Evolutionary conservation across 2,888 invertebrate genomes (phyloP), one percentile per base, ranked within the genome.

Genomic region (Tuta absoluta): DNA sequence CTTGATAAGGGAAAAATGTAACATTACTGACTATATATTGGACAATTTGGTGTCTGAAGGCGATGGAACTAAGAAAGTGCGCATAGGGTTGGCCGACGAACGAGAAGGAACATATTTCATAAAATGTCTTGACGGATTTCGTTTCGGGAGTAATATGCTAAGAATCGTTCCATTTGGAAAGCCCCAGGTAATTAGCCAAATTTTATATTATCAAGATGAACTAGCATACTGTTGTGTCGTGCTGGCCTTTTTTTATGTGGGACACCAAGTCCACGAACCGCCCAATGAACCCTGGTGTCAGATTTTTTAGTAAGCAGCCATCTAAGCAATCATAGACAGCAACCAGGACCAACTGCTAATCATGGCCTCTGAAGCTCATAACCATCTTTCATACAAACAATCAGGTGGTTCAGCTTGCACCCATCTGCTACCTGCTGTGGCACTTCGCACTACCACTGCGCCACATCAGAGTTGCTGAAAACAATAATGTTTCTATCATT

Each of bases 21-120:
- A 82, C 38, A 77, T 91, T 41, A 75, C 65, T 38, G 87, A 90
- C 45, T 89, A 86, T 60, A 88, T 90, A 21, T 73, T 90, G 66
- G 90, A 89, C 68, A 82, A 82, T 65, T 71, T 91, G 38, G 69
- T 83, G 0, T 65, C 10, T 0, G 89, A 87, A 28, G 69, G 66
- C 8, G 78, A 80, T 65, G 82, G 82, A 2, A 72, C 75, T 0
- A 90, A 88, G 68, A 87, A 85, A 69, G 83, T 89, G 8, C 78
- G 86, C 0, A 81, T 91, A 8, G 90, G 89, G 0, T 72, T 90
- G 0, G 75, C 84, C 0, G 81, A 87, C 59, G 85, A 84, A 14
- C 69, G 71, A 0, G 89, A 90, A 64, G 89, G 87, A 0, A 74
- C 71, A 5, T 76, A 79, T 60, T 62, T 91, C 1, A 80, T 87